Percentiles rank a stretch among this genome's conserved stretches.
These are phyloP conservation scores for Bemisia tabaci DNA, from an alignment of 1,140 invertebrate species.

Conservation along the genomic window DNA sequence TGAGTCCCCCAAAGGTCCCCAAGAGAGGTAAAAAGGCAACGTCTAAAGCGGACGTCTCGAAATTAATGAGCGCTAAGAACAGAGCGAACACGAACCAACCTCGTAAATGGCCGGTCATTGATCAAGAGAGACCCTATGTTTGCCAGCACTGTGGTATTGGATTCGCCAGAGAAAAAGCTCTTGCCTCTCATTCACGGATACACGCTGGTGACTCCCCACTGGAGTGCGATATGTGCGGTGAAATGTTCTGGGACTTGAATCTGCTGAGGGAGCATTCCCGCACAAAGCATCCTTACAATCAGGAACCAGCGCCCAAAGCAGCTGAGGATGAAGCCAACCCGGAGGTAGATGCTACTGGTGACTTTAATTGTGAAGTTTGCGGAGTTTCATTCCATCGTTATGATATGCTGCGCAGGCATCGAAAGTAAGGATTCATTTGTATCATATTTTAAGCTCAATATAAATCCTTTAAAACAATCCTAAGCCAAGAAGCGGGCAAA, in stretches of 20 bases:
- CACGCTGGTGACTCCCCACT: conserved; percentile 47
- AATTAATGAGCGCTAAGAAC: conserved; percentile 13
- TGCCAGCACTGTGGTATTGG: conserved; percentile 63
- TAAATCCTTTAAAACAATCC: background rate
- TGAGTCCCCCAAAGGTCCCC: background rate
- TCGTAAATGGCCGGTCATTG: conserved; percentile 44
- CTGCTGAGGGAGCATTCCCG: conserved; percentile 45
- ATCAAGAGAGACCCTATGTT: conserved; percentile 52
- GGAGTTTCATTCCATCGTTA: conserved; percentile 57
- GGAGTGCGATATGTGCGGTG: conserved; percentile 58
- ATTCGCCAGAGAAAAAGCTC: conserved; percentile 63
- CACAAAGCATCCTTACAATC: conserved; percentile 35
- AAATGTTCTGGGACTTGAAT: conserved; percentile 60
- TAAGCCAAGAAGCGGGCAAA: no score
- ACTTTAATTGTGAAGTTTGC: conserved; percentile 46
- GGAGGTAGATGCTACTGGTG: conserved; percentile 19
- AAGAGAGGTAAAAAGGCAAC: background rate
- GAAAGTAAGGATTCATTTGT: conserved; percentile 28
- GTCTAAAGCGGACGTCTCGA: background rate
- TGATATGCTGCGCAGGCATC: conserved; percentile 54
- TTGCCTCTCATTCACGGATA: conserved; percentile 52
- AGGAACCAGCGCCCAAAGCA: conserved; percentile 17
- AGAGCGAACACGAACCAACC: conserved; percentile 15
- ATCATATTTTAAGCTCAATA: background rate
- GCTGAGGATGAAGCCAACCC: background rate